Conservation (phyloP, 2,113 vertebrate species). For the Rutilus rutilus region DNA sequence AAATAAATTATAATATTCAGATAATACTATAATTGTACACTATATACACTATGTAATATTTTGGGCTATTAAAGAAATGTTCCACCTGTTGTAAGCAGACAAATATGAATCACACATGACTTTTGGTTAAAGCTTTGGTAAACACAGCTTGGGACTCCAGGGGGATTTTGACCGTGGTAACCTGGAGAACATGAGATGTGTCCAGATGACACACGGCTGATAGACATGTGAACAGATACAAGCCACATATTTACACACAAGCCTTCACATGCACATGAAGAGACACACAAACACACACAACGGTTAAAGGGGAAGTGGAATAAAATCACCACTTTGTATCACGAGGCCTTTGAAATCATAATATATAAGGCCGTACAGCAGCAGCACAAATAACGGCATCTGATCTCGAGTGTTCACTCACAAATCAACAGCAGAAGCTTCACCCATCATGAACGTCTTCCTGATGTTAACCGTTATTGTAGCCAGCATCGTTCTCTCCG, state of each 20-base stretch:
- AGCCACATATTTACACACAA: conserved; percentile 49
- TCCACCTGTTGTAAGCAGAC: not conserved
- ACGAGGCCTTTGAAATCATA: conserved; percentile 60
- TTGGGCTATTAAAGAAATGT: not conserved
- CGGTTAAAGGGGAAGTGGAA: conserved; percentile 35
- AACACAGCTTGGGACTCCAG: not conserved
- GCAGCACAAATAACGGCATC: not conserved
- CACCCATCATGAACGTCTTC: conserved; percentile 46
- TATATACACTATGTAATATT: not conserved
- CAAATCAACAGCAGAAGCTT: not conserved
- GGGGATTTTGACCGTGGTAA: conserved; percentile 23
- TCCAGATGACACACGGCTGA: conserved; percentile 35
- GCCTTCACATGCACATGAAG: not conserved
- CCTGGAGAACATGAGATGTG: not conserved
- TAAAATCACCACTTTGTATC: conserved; percentile 35
- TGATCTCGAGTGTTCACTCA: conserved; percentile 13
- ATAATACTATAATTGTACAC: too few relatives aligned
- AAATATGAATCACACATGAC: not conserved
- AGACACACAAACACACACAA: not conserved
- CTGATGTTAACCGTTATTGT: conserved; percentile 35
- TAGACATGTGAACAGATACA: conserved; percentile 50
- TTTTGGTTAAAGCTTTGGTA: not conserved
- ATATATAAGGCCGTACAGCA: conserved; percentile 25
- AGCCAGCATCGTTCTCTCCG: not conserved
- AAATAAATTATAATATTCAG: too few relatives aligned